Conservation (phyloP, 2,113 vertebrate genomes). For the Morone saxatilis region DNA sequence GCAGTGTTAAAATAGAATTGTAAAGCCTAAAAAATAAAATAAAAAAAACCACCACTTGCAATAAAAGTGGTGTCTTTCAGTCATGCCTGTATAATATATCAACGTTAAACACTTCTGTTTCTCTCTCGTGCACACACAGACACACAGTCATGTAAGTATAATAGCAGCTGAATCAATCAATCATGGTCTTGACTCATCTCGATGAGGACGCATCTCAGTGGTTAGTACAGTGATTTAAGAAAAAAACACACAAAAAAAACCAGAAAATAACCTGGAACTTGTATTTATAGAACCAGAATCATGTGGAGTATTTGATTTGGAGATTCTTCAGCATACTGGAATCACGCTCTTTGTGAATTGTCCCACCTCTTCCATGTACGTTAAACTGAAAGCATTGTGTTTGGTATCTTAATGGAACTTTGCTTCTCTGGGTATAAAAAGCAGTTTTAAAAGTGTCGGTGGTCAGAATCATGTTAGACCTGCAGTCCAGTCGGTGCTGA, state of each 20-base stretch:
- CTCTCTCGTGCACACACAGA: constrained; percentile 57
- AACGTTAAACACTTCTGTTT: constrained; percentile 78
- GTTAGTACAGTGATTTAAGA: constrained; percentile 83
- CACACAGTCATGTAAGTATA: constrained; percentile 66
- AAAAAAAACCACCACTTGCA: constrained; percentile 84
- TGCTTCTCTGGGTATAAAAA: constrained; percentile 71
- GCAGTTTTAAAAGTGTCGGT: constrained; percentile 53
- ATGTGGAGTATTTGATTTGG: constrained; percentile 86
- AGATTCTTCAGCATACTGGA: constrained; percentile 86
- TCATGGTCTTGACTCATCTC: constrained; percentile 84
- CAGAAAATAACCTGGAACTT: constrained; percentile 82
- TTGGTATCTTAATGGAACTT: constrained; percentile 76
- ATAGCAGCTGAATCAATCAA: constrained; percentile 82
- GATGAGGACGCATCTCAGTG: constrained; percentile 86
- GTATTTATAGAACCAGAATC: constrained; percentile 88
- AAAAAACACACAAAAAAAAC: constrained; percentile 29
- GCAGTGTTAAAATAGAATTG: constrained; percentile 85
- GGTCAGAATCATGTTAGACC: constrained; percentile 44
- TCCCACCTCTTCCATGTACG: constrained; percentile 75
- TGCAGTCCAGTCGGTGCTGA: constrained; percentile 65
- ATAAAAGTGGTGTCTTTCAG: constrained; percentile 91
- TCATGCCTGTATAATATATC: constrained; percentile 91
- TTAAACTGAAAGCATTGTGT: constrained; percentile 77
- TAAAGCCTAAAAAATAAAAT: constrained; percentile 46
- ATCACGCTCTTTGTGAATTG: constrained; percentile 75